phyloP scores from a whole-genome alignment of 2,113 vertebrate genomes.

The Galemys pyrenaicus region DNA sequence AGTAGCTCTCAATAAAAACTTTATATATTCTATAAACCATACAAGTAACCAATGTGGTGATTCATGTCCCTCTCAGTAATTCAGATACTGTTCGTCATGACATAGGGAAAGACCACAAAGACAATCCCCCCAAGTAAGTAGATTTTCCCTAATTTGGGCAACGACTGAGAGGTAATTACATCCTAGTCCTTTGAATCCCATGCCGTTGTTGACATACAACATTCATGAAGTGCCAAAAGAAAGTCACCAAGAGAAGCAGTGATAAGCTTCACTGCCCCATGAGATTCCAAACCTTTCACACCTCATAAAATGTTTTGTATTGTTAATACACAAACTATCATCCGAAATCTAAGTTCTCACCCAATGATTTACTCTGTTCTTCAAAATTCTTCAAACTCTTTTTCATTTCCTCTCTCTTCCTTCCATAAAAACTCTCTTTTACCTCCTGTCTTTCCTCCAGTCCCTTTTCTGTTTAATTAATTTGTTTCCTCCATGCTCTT shows the following conservation, averaged over 20 bases:
- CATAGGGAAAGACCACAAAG: background rate
- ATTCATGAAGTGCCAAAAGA: background rate
- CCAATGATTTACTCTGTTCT: background rate
- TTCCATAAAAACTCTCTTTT: background rate
- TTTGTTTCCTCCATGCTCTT: background rate
- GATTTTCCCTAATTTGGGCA: background rate
- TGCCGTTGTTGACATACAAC: background rate
- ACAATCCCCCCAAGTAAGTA: background rate
- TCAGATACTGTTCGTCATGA: background rate
- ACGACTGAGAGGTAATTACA: background rate
- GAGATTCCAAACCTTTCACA: background rate
- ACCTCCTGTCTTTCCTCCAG: background rate
- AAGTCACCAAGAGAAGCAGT: background rate
- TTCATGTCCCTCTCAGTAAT: background rate
- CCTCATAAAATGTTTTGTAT: background rate
- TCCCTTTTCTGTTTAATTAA: background rate
- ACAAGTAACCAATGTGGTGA: background rate
- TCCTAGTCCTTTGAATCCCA: background rate
- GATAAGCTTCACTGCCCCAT: background rate
- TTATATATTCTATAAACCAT: background rate
- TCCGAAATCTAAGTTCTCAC: background rate
- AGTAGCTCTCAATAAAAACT: background rate
- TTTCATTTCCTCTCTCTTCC: background rate
- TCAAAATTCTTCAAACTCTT: background rate
- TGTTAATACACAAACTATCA: background rate